Conservation (phyloP, 2,797 vertebrate genomes). For the Coregonus suidteri region DNA sequence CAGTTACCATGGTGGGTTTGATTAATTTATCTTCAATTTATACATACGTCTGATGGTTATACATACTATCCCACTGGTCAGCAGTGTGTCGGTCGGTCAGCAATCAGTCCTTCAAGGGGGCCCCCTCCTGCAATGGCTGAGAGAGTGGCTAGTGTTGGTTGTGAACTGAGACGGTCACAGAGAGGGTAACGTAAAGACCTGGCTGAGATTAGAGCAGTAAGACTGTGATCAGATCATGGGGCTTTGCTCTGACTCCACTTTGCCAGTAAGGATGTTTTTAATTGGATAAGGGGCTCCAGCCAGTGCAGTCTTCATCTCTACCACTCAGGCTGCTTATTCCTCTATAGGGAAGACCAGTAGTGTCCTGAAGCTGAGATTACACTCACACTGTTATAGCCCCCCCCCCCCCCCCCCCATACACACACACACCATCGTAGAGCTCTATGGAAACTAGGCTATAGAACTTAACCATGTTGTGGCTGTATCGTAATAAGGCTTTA, state of each 20-base stretch:
- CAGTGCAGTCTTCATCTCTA: slow-evolving; percentile 47
- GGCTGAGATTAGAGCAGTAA: slow-evolving; percentile 31
- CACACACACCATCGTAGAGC: too few relatives aligned
- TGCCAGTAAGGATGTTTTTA: slow-evolving; percentile 54
- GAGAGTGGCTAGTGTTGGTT: not conserved
- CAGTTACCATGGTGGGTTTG: not conserved
- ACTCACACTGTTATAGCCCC: not conserved
- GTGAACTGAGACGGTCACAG: not conserved
- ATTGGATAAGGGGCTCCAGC: slow-evolving; percentile 63
- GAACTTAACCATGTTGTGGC: too few relatives aligned
- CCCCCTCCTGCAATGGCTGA: slow-evolving; percentile 15
- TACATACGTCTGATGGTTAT: not conserved
- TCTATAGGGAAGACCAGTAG: not conserved
- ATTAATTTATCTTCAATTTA: not conserved
- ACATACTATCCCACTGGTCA: slow-evolving; percentile 17
- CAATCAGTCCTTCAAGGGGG: slow-evolving; percentile 17
- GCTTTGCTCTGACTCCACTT: slow-evolving; percentile 63
- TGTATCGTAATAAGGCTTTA: too few relatives aligned
- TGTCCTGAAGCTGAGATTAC: slow-evolving; percentile 39
- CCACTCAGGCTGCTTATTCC: slow-evolving; percentile 25
- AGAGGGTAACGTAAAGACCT: slow-evolving; percentile 32
- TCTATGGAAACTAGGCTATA: too few relatives aligned
- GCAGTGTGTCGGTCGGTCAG: slow-evolving; percentile 1
- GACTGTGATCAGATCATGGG: slow-evolving; percentile 53
- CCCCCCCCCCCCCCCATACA: too few relatives aligned